A percentile compares a stretch with the other conserved stretches of the same genome.
phyloP scores from a whole-genome alignment of 2,888 invertebrate species.

The Drosophila pseudotakahashii region DNA sequence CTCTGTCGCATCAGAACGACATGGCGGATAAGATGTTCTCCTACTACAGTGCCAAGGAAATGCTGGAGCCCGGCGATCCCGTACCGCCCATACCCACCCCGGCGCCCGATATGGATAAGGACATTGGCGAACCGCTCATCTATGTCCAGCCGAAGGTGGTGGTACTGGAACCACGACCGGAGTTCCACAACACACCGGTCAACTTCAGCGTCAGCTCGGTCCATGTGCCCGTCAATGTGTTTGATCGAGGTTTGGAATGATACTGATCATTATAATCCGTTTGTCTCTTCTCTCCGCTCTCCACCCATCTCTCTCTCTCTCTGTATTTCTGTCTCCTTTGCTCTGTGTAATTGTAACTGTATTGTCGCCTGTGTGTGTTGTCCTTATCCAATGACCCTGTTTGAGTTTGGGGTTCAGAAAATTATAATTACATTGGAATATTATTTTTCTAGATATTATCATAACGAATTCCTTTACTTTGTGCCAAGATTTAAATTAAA shows the following conservation, averaged over 20 bases:
- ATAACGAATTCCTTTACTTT: too few species aligned
- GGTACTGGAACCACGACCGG: slow-evolving; percentile 88
- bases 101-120: slow-evolving; percentile 85
- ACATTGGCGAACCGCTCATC: slow-evolving; percentile 86
- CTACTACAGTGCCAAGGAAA: slow-evolving; percentile 89
- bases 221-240: slow-evolving; percentile 98
- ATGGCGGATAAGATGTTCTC: slow-evolving; percentile 87
- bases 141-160: slow-evolving; percentile 87
- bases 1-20: slow-evolving; percentile 87
- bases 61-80: slow-evolving; percentile 86
- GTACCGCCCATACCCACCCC: slow-evolving; percentile 85
- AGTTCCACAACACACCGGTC: slow-evolving; percentile 91
- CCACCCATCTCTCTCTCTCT: slow-evolving; percentile 36
- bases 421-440: too few species aligned
- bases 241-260: slow-evolving; percentile 90
- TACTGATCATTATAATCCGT: slow-evolving; percentile 37
- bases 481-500: too few species aligned
- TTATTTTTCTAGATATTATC: too few species aligned
- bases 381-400: slow-evolving; percentile 14
- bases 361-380: slow-evolving; percentile 42
- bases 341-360: slow-evolving; percentile 38
- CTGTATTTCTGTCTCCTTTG: slow-evolving; percentile 22
- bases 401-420: slow-evolving; percentile 1
- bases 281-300: slow-evolving; percentile 50
- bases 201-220: slow-evolving; percentile 94